Evolutionary conservation across 2,113 vertebrate species (phyloP).

Genomic region (Brienomyrus longianalis): DNA sequence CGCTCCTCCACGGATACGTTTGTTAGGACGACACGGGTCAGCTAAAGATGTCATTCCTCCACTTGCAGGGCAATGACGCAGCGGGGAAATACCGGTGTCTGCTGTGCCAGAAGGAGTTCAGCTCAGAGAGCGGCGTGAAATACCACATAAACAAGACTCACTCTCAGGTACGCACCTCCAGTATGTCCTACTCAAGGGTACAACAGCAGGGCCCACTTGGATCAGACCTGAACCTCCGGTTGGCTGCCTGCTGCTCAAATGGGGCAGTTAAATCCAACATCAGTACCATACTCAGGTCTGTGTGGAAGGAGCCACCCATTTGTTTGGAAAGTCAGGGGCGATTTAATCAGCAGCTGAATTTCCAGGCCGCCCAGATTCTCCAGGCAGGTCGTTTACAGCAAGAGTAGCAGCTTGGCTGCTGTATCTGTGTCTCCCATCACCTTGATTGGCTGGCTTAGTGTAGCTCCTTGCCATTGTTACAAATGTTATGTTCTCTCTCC

Average conservation of each 20-base stretch:
- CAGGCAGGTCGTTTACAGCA: neutral
- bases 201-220: neutral
- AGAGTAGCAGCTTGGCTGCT: neutral
- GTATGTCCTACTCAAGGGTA: neutral
- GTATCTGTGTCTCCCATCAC: neutral
- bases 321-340: neutral
- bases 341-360: neutral
- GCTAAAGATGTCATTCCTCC: constrained; percentile 24
- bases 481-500: neutral
- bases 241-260: neutral
- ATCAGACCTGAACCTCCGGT: neutral
- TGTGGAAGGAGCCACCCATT: neutral
- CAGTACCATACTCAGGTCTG: neutral
- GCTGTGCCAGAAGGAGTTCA: constrained; percentile 95
- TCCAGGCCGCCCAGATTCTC: neutral
- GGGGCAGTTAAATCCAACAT: neutral
- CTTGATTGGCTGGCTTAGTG: neutral
- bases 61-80: constrained; percentile 76
- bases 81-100: constrained; percentile 89
- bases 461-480: neutral
- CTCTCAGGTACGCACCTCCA: constrained; percentile 71
- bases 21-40: neutral
- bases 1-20: neutral
- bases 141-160: constrained; percentile 98
- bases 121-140: constrained; percentile 93